Percentiles rank a stretch among this genome's conserved stretches.
Evolutionary conservation across 2,888 invertebrate species (phyloP).

Genomic region (Xestia c-nigrum): DNA sequence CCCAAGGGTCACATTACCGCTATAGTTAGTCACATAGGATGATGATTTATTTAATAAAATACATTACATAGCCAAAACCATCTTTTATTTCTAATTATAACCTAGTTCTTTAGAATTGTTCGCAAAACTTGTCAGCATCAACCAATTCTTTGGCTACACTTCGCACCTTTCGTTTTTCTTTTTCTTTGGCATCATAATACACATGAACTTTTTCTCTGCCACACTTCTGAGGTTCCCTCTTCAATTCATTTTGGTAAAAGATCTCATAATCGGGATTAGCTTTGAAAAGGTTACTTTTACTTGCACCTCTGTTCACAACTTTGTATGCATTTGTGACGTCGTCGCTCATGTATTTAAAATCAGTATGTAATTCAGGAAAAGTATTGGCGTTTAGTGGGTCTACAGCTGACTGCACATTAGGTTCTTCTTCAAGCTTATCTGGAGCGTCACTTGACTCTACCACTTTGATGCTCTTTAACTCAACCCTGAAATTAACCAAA

Average conservation of each 20-base stretch:
- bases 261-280: constrained; percentile 78
- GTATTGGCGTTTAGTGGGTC: constrained; percentile 52
- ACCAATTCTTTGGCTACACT: constrained; percentile 60
- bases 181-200: constrained; percentile 75
- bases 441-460: constrained; percentile 56
- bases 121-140: constrained; percentile 72
- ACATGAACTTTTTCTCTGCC: constrained; percentile 80
- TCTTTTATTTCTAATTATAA: constrained; percentile 50
- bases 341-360: constrained; percentile 40
- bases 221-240: constrained; percentile 72
- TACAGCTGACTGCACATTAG: constrained; percentile 36
- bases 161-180: constrained; percentile 76
- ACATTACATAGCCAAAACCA: constrained; percentile 23
- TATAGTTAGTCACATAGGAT: constrained; percentile 65
- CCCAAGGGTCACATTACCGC: constrained; percentile 62
- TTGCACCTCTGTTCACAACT: constrained; percentile 51
- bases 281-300: constrained; percentile 55
- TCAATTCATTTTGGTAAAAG: constrained; percentile 79
- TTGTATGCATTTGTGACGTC: constrained; percentile 47
- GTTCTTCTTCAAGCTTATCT: constrained; percentile 47
- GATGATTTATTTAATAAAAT: constrained; percentile 57
- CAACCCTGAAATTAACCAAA: constrained; percentile 76
- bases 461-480: constrained; percentile 81
- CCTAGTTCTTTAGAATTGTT: constrained; percentile 60
- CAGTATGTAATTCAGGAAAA: background rate